Evolutionary conservation across 2,888 invertebrate genomes (phyloP).

Genomic region (Tipula helvola): DNA sequence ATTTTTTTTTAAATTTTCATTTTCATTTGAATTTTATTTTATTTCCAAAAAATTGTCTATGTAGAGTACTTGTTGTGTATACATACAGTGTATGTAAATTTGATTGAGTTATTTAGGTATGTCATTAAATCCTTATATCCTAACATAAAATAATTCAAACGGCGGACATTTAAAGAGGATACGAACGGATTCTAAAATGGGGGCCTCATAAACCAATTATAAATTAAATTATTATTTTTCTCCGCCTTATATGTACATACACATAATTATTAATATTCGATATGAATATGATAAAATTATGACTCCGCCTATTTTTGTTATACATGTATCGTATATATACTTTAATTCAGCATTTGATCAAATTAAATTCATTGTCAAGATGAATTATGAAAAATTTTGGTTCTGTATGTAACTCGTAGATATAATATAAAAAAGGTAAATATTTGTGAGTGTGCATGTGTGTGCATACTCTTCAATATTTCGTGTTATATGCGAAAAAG

Average conservation of each 20-base stretch:
- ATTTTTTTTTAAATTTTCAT: not conserved
- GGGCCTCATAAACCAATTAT: not conserved
- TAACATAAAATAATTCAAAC: not conserved
- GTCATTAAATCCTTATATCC: not conserved
- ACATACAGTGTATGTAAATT: not conserved
- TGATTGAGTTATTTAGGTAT: not conserved
- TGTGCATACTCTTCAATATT: not conserved
- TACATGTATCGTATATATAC: not conserved
- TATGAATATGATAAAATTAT: conserved; percentile 4
- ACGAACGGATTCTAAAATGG: not conserved
- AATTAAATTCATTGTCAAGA: conserved; percentile 4
- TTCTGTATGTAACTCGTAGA: not conserved
- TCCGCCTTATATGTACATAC: not conserved
- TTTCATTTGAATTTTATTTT: conserved; percentile 4
- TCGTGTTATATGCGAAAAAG: not conserved
- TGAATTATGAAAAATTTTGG: not conserved
- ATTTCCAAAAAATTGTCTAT: not conserved
- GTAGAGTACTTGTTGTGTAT: not conserved
- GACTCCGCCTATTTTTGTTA: not conserved
- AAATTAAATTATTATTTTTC: not conserved
- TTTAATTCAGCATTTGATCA: not conserved
- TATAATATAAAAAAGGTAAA: not conserved
- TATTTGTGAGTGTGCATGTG: not conserved
- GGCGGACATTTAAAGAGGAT: not conserved
- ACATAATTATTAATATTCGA: not conserved